Evolutionary conservation across 2,888 invertebrate species (phyloP), one percentile per base, ranked within the genome.

Genomic region (Caenorhabditis doughertyi): DNA sequence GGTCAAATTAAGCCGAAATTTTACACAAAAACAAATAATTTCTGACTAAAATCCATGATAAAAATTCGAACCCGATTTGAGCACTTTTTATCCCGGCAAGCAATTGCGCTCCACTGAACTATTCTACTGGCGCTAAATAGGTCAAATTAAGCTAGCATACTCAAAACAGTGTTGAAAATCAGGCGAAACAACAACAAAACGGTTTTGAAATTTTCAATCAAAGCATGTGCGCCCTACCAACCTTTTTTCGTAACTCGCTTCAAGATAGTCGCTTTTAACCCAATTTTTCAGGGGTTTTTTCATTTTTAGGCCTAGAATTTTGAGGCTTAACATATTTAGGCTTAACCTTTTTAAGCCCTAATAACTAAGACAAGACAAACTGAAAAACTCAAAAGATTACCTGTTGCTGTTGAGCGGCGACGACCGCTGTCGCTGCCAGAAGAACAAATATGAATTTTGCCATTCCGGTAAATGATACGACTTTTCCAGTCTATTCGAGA

Each of bases 401-500:
- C 74, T 67, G n/a, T n/a, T 76, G 74, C 25, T 76, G 76, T 21
- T 76, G 76, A 51, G 76, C 76, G 3, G 60, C 51, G 27, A 23
- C 56, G 29, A 44, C 18, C 9, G 65, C 68, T 18, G 67, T 42
- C 18, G 44, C 60, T 60, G 67, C 76, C 67, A 76, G 29, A 51
- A 76, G 67, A 53, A 76, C 68, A 49, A 76, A 76, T 42, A 76
- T 44, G 39, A 60, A 56, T 60, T 76, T 76, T 29, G 65, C 51
- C 76, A 76, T 76, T 53, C 65, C 35, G 60, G 76, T 49, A 74
- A 74, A 76, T 67, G 67, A 76, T 76, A 60, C 68, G 53, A n/a
- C 18, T 53, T 27, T 11, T 4, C 47, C 7, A 3, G 18, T 9
- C 1, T 11, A 9, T 27, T 7, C 35, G 7, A 0, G 0, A 13